These are phyloP conservation scores for Cartodere bifasciata DNA, from an alignment of 2,888 invertebrate genomes.

Conservation along the genomic window DNA sequence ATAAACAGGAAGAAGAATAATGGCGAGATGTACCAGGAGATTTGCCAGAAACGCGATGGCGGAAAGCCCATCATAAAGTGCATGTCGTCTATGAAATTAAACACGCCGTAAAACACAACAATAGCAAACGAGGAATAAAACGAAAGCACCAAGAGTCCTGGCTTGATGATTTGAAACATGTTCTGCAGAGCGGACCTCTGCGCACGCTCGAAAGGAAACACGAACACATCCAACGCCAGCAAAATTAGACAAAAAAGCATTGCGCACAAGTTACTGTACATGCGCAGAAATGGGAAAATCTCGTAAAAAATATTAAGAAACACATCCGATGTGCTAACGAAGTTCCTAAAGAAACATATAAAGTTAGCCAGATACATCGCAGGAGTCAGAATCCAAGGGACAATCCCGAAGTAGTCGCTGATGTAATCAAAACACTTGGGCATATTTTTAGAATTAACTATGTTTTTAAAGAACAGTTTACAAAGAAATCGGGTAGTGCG, in stretches of 20 bases:
- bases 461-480: too few species aligned
- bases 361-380: slow-evolving; percentile 7
- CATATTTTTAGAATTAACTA: too few species aligned
- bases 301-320: slow-evolving; percentile 4
- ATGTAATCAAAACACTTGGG: too few species aligned
- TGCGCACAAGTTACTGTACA: slow-evolving; percentile 4
- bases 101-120: slow-evolving; percentile 12
- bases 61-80: slow-evolving; percentile 18
- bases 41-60: slow-evolving; percentile 11
- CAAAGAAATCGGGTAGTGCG: too few species aligned
- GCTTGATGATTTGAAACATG: too few species aligned
- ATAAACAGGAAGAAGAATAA: slow-evolving; percentile 7
- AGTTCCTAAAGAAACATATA: slow-evolving; percentile 4
- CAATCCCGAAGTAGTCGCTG: too few species aligned
- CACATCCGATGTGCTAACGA: slow-evolving; percentile 5
- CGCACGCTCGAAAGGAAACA: background rate
- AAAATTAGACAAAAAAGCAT: background rate
- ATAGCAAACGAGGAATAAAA: slow-evolving; percentile 6
- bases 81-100: slow-evolving; percentile 14
- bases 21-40: slow-evolving; percentile 9
- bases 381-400: too few species aligned
- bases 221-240: background rate
- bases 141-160: background rate
- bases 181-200: too few species aligned
- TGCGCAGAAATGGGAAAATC: background rate